These are phyloP conservation scores for Tychaedon coryphoeus DNA, from an alignment of 2,113 vertebrate species.

Conservation along the genomic window DNA sequence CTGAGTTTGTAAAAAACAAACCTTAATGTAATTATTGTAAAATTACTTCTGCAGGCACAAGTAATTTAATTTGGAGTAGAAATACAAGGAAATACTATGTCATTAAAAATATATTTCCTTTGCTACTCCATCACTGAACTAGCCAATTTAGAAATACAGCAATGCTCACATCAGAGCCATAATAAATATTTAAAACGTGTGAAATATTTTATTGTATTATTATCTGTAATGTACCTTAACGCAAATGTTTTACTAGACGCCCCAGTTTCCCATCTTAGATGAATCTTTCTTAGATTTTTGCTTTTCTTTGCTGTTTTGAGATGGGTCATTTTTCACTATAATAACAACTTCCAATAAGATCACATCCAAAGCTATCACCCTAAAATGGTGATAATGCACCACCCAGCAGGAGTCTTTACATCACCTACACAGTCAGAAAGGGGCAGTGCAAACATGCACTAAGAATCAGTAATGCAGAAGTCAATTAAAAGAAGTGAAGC, in stretches of 20 bases:
- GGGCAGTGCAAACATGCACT: conserved; percentile 74
- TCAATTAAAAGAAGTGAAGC: conserved; percentile 34
- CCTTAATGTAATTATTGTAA: background rate
- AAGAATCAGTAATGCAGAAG: conserved; percentile 36
- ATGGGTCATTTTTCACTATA: conserved; percentile 80
- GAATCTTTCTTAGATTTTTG: conserved; percentile 67
- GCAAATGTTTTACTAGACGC: background rate
- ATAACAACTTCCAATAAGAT: conserved; percentile 87
- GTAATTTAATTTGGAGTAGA: background rate
- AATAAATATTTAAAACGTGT: background rate
- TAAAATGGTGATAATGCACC: conserved; percentile 89
- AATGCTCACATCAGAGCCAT: background rate
- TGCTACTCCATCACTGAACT: background rate
- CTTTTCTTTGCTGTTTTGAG: conserved; percentile 79
- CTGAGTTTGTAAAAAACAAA: background rate
- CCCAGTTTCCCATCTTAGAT: background rate
- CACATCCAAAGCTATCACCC: conserved; percentile 83
- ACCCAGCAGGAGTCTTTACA: conserved; percentile 83
- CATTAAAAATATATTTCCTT: background rate
- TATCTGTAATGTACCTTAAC: background rate
- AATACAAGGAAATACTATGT: background rate
- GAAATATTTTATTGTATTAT: background rate
- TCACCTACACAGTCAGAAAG: conserved; percentile 78
- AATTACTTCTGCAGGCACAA: background rate
- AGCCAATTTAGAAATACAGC: background rate